A percentile compares a stretch with the other conserved stretches of the same genome.
These are phyloP conservation scores for Leptogaster cylindrica DNA, from an alignment of 2,888 invertebrate species.

Conservation along the genomic window DNA sequence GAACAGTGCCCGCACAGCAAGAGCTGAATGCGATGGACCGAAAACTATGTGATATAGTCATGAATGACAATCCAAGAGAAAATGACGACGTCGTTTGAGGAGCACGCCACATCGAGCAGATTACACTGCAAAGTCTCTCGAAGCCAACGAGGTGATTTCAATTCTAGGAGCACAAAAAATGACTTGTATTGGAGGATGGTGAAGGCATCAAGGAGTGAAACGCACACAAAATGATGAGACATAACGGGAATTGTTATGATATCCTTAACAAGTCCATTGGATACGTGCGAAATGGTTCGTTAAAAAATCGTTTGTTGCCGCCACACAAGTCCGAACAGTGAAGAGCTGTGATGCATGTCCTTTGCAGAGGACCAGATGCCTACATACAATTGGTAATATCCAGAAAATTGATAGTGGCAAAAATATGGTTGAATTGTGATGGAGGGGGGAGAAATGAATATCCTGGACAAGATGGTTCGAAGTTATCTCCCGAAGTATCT, in stretches of 20 bases:
- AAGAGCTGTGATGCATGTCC: slow-evolving; percentile 1
- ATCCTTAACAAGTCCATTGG: slow-evolving; percentile 46
- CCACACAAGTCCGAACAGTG: slow-evolving; percentile 16
- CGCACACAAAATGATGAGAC: slow-evolving; percentile 42
- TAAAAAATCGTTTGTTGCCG: slow-evolving; percentile 34
- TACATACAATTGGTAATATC: neutral
- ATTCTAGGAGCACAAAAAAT: slow-evolving; percentile 36
- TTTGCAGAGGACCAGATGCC: neutral
- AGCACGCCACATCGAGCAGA: slow-evolving; percentile 44
- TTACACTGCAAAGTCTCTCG: slow-evolving; percentile 36
- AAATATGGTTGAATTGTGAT: neutral
- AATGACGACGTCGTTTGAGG: slow-evolving; percentile 42
- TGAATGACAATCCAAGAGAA: slow-evolving; percentile 45
- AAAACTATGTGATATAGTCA: slow-evolving; percentile 45
- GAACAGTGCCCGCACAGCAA: neutral
- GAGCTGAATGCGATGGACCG: slow-evolving; percentile 46
- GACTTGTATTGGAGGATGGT: neutral
- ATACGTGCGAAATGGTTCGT: slow-evolving; percentile 45
- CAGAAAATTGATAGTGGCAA: neutral
- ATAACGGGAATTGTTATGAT: slow-evolving; percentile 45
- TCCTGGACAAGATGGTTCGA: too few species aligned
- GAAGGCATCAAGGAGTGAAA: slow-evolving; percentile 17
- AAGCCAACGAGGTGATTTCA: slow-evolving; percentile 44
- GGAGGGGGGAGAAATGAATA: too few species aligned
- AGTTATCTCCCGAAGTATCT: too few species aligned